Percentiles rank a stretch among this genome's conserved stretches.
Conservation (phyloP, 2,888 invertebrate species). For the Apoda limacodes region DNA sequence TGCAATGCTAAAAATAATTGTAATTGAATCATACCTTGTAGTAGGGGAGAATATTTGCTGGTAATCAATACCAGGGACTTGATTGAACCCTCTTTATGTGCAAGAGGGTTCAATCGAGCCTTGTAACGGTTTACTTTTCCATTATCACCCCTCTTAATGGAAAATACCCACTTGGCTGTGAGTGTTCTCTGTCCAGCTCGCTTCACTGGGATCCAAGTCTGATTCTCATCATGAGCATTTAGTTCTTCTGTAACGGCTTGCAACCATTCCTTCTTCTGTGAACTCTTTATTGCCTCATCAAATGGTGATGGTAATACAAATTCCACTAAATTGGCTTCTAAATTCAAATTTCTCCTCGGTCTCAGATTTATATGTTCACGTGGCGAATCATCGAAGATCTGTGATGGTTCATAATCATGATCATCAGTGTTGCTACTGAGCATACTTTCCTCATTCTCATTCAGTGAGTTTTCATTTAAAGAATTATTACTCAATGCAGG, state of each 20-base stretch:
- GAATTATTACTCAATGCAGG: background rate
- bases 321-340: conserved; percentile 21
- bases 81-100: conserved; percentile 18
- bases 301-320: conserved; percentile 17
- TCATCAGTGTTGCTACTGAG: conserved; percentile 13
- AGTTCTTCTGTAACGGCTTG: conserved; percentile 20
- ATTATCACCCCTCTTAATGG: conserved; percentile 18
- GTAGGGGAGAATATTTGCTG: conserved; percentile 19
- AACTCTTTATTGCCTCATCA: conserved; percentile 20
- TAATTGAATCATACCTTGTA: conserved; percentile 18
- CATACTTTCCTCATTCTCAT: conserved; percentile 16
- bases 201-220: conserved; percentile 19
- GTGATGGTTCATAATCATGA: conserved; percentile 20
- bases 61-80: conserved; percentile 17
- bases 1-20: conserved; percentile 16
- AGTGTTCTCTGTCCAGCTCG: conserved; percentile 14
- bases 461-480: conserved; percentile 5
- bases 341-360: conserved; percentile 16
- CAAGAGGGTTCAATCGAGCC: conserved; percentile 19
- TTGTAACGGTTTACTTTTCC: conserved; percentile 8
- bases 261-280: conserved; percentile 14
- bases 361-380: conserved; percentile 14
- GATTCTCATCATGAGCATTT: conserved; percentile 17
- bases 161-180: conserved; percentile 22
- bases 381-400: conserved; percentile 11